A percentile compares a stretch with the other conserved stretches of the same genome.
Evolutionary conservation across 2,888 invertebrate species (phyloP).

Genomic region (Eueremaeus valkanovi): DNA sequence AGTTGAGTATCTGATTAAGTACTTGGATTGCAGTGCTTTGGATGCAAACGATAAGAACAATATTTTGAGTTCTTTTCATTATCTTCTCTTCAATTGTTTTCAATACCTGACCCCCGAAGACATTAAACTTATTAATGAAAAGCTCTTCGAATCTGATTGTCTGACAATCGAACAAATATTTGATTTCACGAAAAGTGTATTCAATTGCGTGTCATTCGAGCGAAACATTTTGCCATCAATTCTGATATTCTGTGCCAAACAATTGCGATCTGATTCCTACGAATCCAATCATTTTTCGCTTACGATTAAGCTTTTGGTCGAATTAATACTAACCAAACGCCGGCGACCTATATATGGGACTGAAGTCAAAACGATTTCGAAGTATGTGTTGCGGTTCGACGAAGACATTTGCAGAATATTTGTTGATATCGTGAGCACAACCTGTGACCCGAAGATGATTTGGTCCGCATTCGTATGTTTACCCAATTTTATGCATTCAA

Average conservation of each 20-base stretch:
- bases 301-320: conserved; percentile 12
- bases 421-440: neutral
- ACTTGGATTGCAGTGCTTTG: neutral
- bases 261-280: neutral
- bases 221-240: conserved; percentile 23
- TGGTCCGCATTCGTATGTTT: conserved; percentile 23
- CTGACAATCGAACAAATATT: conserved; percentile 33
- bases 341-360: conserved; percentile 31
- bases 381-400: conserved; percentile 24
- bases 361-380: neutral
- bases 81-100: conserved; percentile 9
- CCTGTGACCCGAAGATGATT: neutral
- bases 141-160: neutral
- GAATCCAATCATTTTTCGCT: neutral
- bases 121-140: conserved; percentile 9
- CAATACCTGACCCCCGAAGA: conserved; percentile 1
- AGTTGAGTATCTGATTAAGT: neutral
- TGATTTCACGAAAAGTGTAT: conserved; percentile 31
- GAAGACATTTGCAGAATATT: neutral
- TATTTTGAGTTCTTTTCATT: conserved; percentile 8
- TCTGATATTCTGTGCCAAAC: neutral
- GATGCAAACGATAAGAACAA: neutral
- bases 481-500: neutral
- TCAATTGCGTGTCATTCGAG: conserved; percentile 36
- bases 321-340: conserved; percentile 21